Evolutionary conservation across 2,113 vertebrate species (phyloP).

Genomic region (Xenopus laevis): DNA sequence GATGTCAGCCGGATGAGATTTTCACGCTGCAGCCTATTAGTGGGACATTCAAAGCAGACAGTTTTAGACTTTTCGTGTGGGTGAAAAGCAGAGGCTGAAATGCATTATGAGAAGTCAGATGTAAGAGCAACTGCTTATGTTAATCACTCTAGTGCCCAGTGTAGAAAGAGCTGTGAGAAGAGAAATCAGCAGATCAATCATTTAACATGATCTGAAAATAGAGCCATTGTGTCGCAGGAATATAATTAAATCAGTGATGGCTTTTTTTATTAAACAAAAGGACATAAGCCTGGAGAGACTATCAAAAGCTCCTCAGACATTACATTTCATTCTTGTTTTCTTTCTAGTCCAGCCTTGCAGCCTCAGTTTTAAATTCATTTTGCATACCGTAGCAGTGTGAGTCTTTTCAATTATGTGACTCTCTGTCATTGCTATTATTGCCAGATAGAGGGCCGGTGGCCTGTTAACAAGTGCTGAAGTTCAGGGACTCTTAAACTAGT

Average conservation of each 20-base stretch:
- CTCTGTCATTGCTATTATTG: conserved; percentile 71
- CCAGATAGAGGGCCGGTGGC: conserved; percentile 75
- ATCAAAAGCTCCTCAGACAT: conserved; percentile 57
- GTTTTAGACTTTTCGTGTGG: no score
- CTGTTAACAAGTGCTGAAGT: conserved; percentile 85
- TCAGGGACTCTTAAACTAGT: conserved; percentile 80
- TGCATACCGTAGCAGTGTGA: conserved; percentile 67
- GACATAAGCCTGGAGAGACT: conserved; percentile 57
- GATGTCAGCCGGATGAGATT: no score
- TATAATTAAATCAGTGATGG: conserved; percentile 64
- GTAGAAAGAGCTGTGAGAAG: conserved; percentile 69
- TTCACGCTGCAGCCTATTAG: no score
- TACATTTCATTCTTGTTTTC: conserved; percentile 48
- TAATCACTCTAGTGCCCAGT: conserved; percentile 51
- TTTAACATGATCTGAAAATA: conserved; percentile 63
- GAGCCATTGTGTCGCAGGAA: conserved; percentile 60
- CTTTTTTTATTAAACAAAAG: conserved; percentile 54
- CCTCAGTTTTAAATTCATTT: conserved; percentile 65
- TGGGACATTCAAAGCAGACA: no score
- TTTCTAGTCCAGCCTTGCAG: conserved; percentile 44
- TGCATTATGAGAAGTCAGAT: conserved; percentile 62
- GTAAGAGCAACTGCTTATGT: not conserved
- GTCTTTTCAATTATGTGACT: conserved; percentile 72
- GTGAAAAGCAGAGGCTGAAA: conserved; percentile 51
- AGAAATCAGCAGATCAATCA: conserved; percentile 75